Evolutionary conservation across 2,888 invertebrate genomes (phyloP).

Genomic region (Poecilobothrus nobilitatus): DNA sequence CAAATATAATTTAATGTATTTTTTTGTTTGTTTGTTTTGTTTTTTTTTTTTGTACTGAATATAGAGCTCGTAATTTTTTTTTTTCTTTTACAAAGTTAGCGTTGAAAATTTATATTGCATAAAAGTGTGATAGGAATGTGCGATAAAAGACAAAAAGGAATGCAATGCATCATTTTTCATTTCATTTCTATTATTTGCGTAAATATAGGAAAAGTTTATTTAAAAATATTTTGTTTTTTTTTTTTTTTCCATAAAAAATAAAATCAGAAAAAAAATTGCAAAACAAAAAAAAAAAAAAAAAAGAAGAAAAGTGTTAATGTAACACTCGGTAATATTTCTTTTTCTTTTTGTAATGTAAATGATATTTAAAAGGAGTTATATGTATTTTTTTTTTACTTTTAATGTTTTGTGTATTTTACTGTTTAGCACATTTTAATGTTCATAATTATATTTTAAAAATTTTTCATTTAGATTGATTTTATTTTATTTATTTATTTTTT

Average conservation of each 20-base stretch:
- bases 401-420: neutral
- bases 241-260: too few species aligned
- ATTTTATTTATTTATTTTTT: too few species aligned
- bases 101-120: too few species aligned
- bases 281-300: neutral
- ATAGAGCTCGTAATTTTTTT: neutral
- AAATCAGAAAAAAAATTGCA: too few species aligned
- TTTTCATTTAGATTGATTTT: neutral
- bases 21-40: too few species aligned
- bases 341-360: neutral
- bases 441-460: neutral
- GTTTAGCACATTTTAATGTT: neutral
- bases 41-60: neutral
- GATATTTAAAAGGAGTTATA: neutral
- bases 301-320: neutral
- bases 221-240: neutral
- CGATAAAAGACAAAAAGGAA: neutral
- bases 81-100: too few species aligned
- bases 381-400: too few species aligned
- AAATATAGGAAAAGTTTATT: slow-evolving; percentile 1
- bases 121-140: too few species aligned
- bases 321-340: neutral
- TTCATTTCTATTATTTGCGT: neutral
- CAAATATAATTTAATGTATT: neutral
- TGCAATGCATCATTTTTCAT: neutral